These are phyloP conservation scores for Lucifuga dentata DNA, from an alignment of 2,113 vertebrate species.

Conservation along the genomic window DNA sequence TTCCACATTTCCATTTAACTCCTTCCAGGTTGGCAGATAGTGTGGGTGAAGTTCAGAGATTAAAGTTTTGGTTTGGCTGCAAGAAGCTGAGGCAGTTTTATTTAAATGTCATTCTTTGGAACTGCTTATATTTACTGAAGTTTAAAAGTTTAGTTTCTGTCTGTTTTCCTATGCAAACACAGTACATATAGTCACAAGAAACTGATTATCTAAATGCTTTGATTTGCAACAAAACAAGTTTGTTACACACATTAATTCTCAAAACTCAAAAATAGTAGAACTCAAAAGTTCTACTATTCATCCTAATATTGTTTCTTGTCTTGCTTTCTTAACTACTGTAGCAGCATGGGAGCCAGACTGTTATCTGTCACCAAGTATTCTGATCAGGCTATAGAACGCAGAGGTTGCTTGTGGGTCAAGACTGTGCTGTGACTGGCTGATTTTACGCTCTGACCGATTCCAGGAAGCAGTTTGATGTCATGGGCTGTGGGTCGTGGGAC, in stretches of 20 bases:
- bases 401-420: not conserved
- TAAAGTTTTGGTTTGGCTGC: conserved; percentile 45
- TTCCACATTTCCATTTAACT: conserved; percentile 37
- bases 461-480: conserved; percentile 35
- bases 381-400: no score
- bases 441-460: conserved; percentile 17
- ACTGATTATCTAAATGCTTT: not conserved
- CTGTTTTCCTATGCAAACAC: not conserved
- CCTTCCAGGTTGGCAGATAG: conserved; percentile 44
- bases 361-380: conserved; percentile 11
- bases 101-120: conserved; percentile 42
- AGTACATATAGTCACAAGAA: not conserved
- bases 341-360: conserved; percentile 14
- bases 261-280: no score
- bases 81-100: conserved; percentile 26
- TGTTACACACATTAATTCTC: no score
- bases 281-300: no score
- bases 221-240: no score
- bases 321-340: not conserved
- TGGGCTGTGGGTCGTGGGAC: conserved; percentile 16
- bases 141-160: conserved; percentile 1
- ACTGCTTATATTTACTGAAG: conserved; percentile 14
- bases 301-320: not conserved
- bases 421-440: conserved; percentile 13
- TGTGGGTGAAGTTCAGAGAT: conserved; percentile 54